Evolutionary conservation across 2,113 vertebrate genomes (phyloP).

Genomic region (Festucalex cinctus): DNA sequence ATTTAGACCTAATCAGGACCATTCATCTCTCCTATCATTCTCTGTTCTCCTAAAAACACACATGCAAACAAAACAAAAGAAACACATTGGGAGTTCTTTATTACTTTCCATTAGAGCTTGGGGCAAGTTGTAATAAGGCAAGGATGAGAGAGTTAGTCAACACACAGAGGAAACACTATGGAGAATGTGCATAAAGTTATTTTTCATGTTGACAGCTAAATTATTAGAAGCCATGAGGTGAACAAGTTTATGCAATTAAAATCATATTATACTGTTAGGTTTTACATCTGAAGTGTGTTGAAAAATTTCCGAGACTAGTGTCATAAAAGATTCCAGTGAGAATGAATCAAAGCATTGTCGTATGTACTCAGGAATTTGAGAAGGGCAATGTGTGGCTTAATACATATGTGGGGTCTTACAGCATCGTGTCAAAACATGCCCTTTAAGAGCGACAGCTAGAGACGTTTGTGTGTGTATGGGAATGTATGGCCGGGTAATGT

Average conservation of each 20-base stretch:
- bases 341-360: too few species aligned
- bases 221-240: conserved; percentile 38
- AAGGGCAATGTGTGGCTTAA: too few species aligned
- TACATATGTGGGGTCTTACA: too few species aligned
- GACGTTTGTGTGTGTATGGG: too few species aligned
- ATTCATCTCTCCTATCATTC: conserved; percentile 49
- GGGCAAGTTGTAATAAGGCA: conserved; percentile 40
- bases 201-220: conserved; percentile 38
- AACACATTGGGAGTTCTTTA: conserved; percentile 43
- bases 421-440: too few species aligned
- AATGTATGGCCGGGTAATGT: too few species aligned
- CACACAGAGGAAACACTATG: conserved; percentile 16
- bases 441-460: too few species aligned
- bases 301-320: too few species aligned
- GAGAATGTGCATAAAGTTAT: conserved; percentile 18
- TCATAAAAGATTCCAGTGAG: too few species aligned
- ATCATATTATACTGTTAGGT: neutral
- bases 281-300: neutral
- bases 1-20: conserved; percentile 51
- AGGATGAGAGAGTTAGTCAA: conserved; percentile 34
- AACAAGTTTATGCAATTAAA: neutral
- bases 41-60: conserved; percentile 6
- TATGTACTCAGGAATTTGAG: too few species aligned
- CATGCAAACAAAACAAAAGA: conserved; percentile 17
- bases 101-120: conserved; percentile 47